Evolutionary conservation across 1,140 invertebrate species (phyloP), one percentile per base, ranked within the genome.

Genomic region (Drosophila murphyi): DNA sequence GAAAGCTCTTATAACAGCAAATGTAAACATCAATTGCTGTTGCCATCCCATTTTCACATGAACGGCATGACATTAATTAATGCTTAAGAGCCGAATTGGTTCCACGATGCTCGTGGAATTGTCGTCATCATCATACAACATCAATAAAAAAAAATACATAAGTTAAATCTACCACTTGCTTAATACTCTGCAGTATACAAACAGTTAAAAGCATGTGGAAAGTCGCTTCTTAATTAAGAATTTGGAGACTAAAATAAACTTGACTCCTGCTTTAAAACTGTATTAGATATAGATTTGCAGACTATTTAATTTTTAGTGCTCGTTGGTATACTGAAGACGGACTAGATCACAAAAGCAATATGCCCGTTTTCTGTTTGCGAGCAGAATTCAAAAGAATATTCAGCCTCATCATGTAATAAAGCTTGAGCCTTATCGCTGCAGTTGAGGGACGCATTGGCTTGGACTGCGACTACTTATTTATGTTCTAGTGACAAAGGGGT

Each of bases 401-500:
- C 45, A 12, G 6, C 28, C 39, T 69, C 7, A 32, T 72, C 50
- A 48, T 61, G 20, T 76, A 80, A 79, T 73, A 61, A 85, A 85
- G 69, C 63, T 32, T 7, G 48, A 63, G 61, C 10, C 3, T 51
- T 60, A 35, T 60, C 41, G 4, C 69, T 62, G 52, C 47, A 48
- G 20, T 10, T 1, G 34, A 50, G 39, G 61, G 51, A 48, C 54
- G 54, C 56, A 8, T 61, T 47, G 29, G 48, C 34, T 39, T 67
- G 34, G 31, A 2, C 31, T 35, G 5, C 29, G 31, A 47, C 45
- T 55, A 60, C 56, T 71, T 60, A 37, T 43, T 65, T 28, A 12
- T 54, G 12, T 45, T 20, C 6, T 28, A 8, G 63, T 52, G 47
- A 75, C 62, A 89, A 88, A 89, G 69, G 85, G 85, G 80, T 85